phyloP scores from a whole-genome alignment of 1,140 invertebrate species.

The Vanessa tameamea region DNA sequence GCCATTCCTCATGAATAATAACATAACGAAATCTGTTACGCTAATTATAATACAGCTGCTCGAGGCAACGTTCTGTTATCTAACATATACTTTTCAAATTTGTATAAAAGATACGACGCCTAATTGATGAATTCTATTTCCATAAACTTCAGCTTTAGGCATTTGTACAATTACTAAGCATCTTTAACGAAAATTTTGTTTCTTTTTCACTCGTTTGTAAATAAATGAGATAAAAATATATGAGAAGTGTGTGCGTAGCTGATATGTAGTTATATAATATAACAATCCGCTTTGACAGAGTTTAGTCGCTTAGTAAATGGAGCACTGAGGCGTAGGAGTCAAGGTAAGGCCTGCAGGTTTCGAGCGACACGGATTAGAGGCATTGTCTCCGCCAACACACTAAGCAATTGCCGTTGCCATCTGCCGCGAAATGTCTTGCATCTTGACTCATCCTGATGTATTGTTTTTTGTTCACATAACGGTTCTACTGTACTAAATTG shows the following conservation, averaged over 20 bases:
- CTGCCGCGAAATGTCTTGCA: slow-evolving; percentile 42
- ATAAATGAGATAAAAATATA: not conserved
- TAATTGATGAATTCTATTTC: slow-evolving; percentile 13
- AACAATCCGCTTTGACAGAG: slow-evolving; percentile 29
- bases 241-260: slow-evolving; percentile 11
- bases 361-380: slow-evolving; percentile 58
- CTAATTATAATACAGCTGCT: slow-evolving; percentile 49
- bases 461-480: slow-evolving; percentile 38
- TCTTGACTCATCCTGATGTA: slow-evolving; percentile 50
- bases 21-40: slow-evolving; percentile 69
- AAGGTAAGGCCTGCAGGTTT: slow-evolving; percentile 77
- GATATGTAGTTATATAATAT: slow-evolving; percentile 8
- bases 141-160: not conserved
- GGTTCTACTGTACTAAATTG: not conserved
- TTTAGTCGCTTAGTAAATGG: slow-evolving; percentile 61
- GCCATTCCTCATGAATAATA: slow-evolving; percentile 76
- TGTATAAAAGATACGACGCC: slow-evolving; percentile 9
- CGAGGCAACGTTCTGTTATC: slow-evolving; percentile 21
- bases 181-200: not conserved
- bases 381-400: slow-evolving; percentile 75
- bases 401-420: slow-evolving; percentile 53
- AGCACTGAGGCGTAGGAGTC: slow-evolving; percentile 72
- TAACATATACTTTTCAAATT: slow-evolving; percentile 17
- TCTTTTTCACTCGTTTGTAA: not conserved
- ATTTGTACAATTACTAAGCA: not conserved